A percentile compares a stretch with the other conserved stretches of the same genome.
Conservation (phyloP, 2,113 vertebrate genomes). For the Etheostoma spectabile region DNA sequence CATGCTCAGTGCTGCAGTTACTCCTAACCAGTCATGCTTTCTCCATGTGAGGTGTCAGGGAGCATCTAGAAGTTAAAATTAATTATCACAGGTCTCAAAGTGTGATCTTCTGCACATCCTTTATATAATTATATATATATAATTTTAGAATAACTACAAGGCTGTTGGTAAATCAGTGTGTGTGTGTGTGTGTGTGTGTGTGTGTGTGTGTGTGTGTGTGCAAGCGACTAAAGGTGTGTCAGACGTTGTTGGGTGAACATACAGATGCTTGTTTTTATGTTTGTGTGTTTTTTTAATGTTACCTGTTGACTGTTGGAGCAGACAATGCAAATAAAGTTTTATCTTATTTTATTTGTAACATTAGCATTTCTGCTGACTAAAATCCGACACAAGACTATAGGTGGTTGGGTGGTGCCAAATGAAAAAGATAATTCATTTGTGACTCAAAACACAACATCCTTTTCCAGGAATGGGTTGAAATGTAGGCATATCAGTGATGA, state of each 20-base stretch:
- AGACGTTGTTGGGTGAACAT: too few species aligned
- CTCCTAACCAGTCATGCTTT: conserved; percentile 15
- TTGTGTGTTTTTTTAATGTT: too few species aligned
- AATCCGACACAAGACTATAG: neutral
- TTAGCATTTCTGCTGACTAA: neutral
- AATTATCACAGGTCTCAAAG: conserved; percentile 71
- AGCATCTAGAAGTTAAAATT: conserved; percentile 70
- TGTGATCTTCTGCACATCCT: conserved; percentile 70
- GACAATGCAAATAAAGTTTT: too few species aligned
- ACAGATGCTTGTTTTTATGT: too few species aligned
- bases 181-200: too few species aligned
- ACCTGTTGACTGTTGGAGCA: too few species aligned
- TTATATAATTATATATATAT: conserved; percentile 61
- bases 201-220: too few species aligned
- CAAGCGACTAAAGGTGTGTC: too few species aligned
- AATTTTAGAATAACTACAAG: conserved; percentile 53
- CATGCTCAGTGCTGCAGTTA: neutral
- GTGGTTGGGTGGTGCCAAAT: neutral
- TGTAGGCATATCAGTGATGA: conserved; percentile 3
- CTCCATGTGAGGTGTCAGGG: conserved; percentile 42
- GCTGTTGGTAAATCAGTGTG: conserved; percentile 29
- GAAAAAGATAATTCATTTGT: neutral
- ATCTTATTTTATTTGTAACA: neutral
- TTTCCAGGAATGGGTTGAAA: neutral
- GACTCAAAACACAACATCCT: neutral